Evolutionary conservation across 2,888 invertebrate genomes (phyloP).

Genomic region (Cephus runcator): DNA sequence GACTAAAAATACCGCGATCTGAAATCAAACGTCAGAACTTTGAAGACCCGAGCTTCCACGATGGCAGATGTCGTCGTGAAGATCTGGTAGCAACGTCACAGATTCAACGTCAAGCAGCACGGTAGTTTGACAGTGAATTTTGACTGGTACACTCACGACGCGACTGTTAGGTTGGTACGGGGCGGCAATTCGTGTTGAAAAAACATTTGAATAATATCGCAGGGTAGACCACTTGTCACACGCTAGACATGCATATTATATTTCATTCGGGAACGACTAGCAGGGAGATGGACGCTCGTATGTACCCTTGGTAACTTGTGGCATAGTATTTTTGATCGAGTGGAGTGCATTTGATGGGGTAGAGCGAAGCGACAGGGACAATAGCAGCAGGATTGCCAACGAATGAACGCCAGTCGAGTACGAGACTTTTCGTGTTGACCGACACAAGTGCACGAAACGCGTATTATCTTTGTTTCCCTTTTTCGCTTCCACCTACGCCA

Average conservation of each 20-base stretch:
- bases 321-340: conserved; percentile 21
- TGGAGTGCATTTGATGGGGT: conserved; percentile 18
- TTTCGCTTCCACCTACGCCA: not conserved
- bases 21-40: not conserved
- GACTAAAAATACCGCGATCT: not conserved
- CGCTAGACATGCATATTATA: not conserved
- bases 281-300: not conserved
- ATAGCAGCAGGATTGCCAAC: conserved; percentile 15
- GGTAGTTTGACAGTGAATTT: not conserved
- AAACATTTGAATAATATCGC: conserved; percentile 5
- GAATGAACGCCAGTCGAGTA: not conserved
- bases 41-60: not conserved
- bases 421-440: not conserved
- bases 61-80: not conserved
- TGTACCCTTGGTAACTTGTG: not conserved
- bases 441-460: conserved; percentile 6
- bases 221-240: not conserved
- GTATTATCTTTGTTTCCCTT: not conserved
- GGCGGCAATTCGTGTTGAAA: not conserved
- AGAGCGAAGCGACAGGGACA: conserved; percentile 14
- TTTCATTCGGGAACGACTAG: not conserved
- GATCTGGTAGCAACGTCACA: not conserved
- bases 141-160: not conserved
- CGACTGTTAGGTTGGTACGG: not conserved
- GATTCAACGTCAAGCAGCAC: not conserved